These are phyloP conservation scores for Cerastis rubricosa DNA, from an alignment of 2,888 invertebrate genomes.

Conservation along the genomic window DNA sequence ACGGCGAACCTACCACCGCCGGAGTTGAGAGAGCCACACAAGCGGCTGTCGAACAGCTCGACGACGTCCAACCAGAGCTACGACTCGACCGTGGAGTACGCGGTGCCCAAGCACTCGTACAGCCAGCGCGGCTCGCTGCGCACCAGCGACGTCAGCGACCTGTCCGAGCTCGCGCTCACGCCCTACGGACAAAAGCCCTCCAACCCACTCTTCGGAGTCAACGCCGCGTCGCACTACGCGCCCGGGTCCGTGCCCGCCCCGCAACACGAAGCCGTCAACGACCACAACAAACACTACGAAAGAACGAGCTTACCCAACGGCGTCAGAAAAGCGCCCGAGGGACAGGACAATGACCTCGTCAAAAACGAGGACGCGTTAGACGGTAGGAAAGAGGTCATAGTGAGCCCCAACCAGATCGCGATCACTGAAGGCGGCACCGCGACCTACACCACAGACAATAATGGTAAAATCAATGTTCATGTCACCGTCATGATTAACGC, in stretches of 20 bases:
- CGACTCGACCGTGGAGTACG: slow-evolving; percentile 86
- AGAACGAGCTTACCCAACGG: slow-evolving; percentile 85
- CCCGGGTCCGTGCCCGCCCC: slow-evolving; percentile 75
- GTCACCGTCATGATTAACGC: slow-evolving; percentile 96
- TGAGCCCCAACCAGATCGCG: slow-evolving; percentile 87
- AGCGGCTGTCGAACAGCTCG: slow-evolving; percentile 86
- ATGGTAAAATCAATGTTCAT: slow-evolving; percentile 97
- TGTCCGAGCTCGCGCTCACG: slow-evolving; percentile 71
- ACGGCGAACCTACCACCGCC: slow-evolving; percentile 81
- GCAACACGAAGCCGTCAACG: slow-evolving; percentile 72
- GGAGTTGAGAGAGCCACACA: slow-evolving; percentile 78
- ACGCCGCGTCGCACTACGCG: slow-evolving; percentile 88
- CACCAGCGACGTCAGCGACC: slow-evolving; percentile 77
- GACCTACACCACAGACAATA: slow-evolving; percentile 93
- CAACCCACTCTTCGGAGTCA: slow-evolving; percentile 88
- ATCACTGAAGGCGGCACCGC: slow-evolving; percentile 88
- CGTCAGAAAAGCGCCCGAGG: slow-evolving; percentile 94
- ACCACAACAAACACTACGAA: slow-evolving; percentile 80
- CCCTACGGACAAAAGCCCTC: slow-evolving; percentile 80
- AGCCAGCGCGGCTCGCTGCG: slow-evolving; percentile 77
- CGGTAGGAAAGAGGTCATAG: slow-evolving; percentile 89
- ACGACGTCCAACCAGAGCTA: slow-evolving; percentile 87
- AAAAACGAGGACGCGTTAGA: slow-evolving; percentile 91
- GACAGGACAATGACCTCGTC: slow-evolving; percentile 94
- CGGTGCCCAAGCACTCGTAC: slow-evolving; percentile 84